phyloP scores from a whole-genome alignment of 2,113 vertebrate genomes.

The Chamaetylas fuelleborni region DNA sequence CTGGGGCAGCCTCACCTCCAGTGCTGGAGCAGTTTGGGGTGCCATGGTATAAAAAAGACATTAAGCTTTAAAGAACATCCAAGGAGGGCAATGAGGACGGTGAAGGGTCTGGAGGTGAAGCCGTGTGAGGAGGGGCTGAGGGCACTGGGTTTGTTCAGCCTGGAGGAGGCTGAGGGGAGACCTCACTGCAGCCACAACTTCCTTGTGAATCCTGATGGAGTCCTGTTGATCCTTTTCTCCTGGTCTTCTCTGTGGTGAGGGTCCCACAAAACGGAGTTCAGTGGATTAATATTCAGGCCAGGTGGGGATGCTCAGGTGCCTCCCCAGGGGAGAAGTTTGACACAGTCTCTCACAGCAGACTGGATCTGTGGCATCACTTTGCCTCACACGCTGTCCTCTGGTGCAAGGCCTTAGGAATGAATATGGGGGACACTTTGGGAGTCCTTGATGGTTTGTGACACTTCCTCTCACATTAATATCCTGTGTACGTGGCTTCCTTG shows the following conservation, averaged over 20 bases:
- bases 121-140: accelerated
- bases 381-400: accelerated
- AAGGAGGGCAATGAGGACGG: accelerated
- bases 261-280: not conserved
- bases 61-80: accelerated
- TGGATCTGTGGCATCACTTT: not conserved
- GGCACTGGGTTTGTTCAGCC: not conserved
- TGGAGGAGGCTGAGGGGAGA: not conserved
- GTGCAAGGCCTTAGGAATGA: not conserved
- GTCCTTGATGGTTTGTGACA: not conserved
- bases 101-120: accelerated
- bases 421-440: accelerated
- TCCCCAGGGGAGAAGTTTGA: not conserved
- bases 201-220: not conserved
- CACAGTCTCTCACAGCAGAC: too few species aligned
- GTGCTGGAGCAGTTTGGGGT: not conserved
- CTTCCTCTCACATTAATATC: not conserved
- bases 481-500: not conserved
- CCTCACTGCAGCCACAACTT: not conserved
- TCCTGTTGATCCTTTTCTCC: not conserved
- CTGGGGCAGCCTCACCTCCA: accelerated
- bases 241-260: not conserved
- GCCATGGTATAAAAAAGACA: not conserved
- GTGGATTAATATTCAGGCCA: not conserved
- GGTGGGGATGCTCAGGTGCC: not conserved